Conservation (phyloP, 2,888 invertebrate genomes). For the Carpatolechia fugitivella region DNA sequence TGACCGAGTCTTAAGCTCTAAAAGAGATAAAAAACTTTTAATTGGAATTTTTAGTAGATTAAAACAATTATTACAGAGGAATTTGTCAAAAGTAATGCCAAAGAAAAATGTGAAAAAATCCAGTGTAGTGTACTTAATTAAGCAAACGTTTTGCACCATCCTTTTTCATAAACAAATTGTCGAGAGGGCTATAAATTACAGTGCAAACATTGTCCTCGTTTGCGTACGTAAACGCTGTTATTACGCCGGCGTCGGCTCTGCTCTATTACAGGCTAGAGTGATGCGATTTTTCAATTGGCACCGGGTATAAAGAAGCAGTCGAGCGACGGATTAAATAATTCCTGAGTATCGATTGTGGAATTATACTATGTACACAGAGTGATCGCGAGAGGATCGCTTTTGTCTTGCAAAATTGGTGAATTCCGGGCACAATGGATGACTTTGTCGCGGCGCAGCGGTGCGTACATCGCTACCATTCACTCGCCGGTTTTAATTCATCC, state of each 20-base stretch:
- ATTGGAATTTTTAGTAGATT: constrained; percentile 67
- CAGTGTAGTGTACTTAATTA: constrained; percentile 23
- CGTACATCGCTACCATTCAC: constrained; percentile 33
- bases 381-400: constrained; percentile 43
- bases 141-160: constrained; percentile 16
- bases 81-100: constrained; percentile 45
- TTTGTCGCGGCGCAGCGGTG: constrained; percentile 47
- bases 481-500: constrained; percentile 22
- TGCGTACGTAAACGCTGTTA: constrained; percentile 8
- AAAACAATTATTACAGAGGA: constrained; percentile 61
- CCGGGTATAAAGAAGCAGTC: constrained; percentile 19
- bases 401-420: constrained; percentile 54
- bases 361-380: constrained; percentile 38
- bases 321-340: constrained; percentile 39
- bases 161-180: constrained; percentile 8
- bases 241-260: constrained; percentile 3
- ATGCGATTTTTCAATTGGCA: constrained; percentile 19
- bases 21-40: constrained; percentile 67
- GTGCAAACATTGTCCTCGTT: constrained; percentile 10
- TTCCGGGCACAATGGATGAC: constrained; percentile 47
- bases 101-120: constrained; percentile 40
- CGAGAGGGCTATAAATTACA: constrained; percentile 14
- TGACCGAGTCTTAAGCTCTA: constrained; percentile 52
- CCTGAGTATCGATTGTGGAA: constrained; percentile 45
- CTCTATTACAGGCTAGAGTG: constrained; percentile 7